These are phyloP conservation scores for Halesus radiatus DNA, from an alignment of 1,140 invertebrate genomes.

Conservation along the genomic window DNA sequence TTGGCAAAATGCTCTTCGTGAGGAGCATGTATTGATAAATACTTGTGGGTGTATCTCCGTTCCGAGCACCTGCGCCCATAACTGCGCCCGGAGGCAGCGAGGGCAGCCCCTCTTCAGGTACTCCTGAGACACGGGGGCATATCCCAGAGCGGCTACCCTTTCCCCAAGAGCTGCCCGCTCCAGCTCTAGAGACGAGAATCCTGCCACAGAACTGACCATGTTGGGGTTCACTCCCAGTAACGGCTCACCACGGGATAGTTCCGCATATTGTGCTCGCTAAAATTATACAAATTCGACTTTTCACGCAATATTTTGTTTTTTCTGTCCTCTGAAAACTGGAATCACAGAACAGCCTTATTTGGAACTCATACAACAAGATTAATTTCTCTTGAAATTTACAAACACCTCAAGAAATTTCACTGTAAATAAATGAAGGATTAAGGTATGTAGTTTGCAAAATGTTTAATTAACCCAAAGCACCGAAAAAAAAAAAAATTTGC, in stretches of 20 bases:
- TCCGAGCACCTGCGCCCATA: conserved; percentile 89
- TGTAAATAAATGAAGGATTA: too few relatives aligned
- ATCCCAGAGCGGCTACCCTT: conserved; percentile 76
- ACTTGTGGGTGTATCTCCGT: conserved; percentile 76
- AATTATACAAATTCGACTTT: neutral
- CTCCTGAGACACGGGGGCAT: conserved; percentile 84
- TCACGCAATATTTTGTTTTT: too few relatives aligned
- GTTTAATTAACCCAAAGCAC: too few relatives aligned
- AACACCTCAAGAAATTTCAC: too few relatives aligned
- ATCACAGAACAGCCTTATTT: too few relatives aligned
- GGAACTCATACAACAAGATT: too few relatives aligned
- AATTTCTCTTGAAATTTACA: too few relatives aligned
- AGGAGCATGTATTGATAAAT: too few relatives aligned
- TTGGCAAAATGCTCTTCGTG: too few relatives aligned
- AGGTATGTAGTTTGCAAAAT: too few relatives aligned
- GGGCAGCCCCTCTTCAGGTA: conserved; percentile 90
- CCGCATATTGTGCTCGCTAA: conserved; percentile 77
- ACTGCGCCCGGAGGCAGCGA: conserved; percentile 78
- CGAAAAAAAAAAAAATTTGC: too few relatives aligned
- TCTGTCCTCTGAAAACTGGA: too few relatives aligned
- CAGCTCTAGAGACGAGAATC: conserved; percentile 74
- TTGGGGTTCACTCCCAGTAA: conserved; percentile 77
- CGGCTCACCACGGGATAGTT: conserved; percentile 78
- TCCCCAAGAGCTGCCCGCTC: conserved; percentile 78
- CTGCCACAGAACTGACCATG: conserved; percentile 69